These are phyloP conservation scores for Heteropelma amictum DNA, from an alignment of 2,888 invertebrate genomes.

Conservation along the genomic window DNA sequence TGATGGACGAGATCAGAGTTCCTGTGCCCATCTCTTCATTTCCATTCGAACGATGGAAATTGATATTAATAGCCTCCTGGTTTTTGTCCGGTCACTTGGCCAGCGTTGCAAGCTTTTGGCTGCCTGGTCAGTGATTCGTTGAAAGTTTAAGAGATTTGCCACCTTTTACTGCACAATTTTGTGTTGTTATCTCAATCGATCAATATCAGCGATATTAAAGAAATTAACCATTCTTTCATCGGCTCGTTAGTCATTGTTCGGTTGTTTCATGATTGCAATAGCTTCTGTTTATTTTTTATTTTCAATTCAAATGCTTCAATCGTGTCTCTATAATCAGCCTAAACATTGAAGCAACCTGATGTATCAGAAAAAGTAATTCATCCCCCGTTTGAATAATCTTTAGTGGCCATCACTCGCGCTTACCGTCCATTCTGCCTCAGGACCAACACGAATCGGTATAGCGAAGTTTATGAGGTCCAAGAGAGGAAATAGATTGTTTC, in stretches of 20 bases:
- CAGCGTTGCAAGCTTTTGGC: background rate
- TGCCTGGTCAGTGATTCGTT: conserved; percentile 25
- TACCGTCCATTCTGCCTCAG: background rate
- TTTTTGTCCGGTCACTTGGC: conserved; percentile 56
- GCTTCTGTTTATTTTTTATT: too few species aligned
- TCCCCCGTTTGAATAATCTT: too few species aligned
- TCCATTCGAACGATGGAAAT: conserved; percentile 67
- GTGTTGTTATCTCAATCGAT: conserved; percentile 47
- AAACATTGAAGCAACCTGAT: too few species aligned
- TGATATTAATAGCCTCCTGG: conserved; percentile 70
- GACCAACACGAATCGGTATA: conserved; percentile 16
- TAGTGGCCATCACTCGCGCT: conserved; percentile 19
- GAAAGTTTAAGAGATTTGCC: conserved; percentile 29
- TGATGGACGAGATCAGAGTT: conserved; percentile 39
- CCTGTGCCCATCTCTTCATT: conserved; percentile 57
- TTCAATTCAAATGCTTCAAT: background rate
- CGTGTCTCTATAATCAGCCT: too few species aligned
- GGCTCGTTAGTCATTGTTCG: conserved; percentile 28
- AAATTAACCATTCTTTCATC: conserved; percentile 12
- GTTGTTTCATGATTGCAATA: too few species aligned
- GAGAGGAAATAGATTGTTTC: too few species aligned
- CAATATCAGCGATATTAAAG: background rate
- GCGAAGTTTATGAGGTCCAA: conserved; percentile 22
- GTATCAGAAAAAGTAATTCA: too few species aligned
- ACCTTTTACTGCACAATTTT: conserved; percentile 9